Evolutionary conservation across 2,113 vertebrate genomes (phyloP).

Genomic region (Oreocharis arfaki): DNA sequence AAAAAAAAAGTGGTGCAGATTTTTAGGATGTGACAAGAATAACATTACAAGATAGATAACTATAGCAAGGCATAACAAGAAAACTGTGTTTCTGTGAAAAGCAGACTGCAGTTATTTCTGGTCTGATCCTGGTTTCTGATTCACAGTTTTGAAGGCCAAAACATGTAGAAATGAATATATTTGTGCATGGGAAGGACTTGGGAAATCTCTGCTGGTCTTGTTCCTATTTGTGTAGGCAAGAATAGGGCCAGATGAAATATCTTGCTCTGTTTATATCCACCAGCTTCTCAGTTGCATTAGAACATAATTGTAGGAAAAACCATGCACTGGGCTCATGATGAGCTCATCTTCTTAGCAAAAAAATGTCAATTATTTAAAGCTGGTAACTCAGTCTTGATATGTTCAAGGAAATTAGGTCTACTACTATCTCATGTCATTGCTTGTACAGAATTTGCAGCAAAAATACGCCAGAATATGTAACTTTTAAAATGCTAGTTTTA

Average conservation of each 20-base stretch:
- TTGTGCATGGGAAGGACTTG: background rate
- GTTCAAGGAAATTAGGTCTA: background rate
- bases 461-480: background rate
- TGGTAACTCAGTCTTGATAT: background rate
- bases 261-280: background rate
- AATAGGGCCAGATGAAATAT: background rate
- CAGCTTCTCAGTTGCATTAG: background rate
- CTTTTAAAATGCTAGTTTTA: background rate
- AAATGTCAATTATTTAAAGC: background rate
- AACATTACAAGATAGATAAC: conserved; percentile 5
- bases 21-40: conserved; percentile 27
- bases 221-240: background rate
- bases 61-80: conserved; percentile 18
- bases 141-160: conserved; percentile 6
- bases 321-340: background rate
- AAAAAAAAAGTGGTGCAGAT: background rate
- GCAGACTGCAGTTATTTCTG: conserved; percentile 31
- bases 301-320: background rate
- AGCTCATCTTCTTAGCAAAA: background rate
- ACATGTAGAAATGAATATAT: background rate
- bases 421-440: background rate
- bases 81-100: conserved; percentile 46
- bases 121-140: conserved; percentile 15
- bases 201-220: background rate
- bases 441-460: background rate